A percentile compares a stretch with the other conserved stretches of the same genome.
Evolutionary conservation across 2,888 invertebrate species (phyloP).

Genomic region (Bibio marci): DNA sequence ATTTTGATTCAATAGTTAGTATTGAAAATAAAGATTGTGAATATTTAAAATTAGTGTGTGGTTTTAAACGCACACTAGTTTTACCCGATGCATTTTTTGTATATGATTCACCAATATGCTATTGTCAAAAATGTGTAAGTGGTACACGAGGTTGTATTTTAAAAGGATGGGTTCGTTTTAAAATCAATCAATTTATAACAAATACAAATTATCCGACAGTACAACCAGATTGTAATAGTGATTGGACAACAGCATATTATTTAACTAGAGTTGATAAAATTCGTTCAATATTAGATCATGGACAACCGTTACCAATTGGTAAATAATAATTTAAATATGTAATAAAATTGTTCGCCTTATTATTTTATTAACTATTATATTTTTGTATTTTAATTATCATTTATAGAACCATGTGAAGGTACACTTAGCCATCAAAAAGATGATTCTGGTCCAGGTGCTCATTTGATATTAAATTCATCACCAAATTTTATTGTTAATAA

Average conservation of each 20-base stretch:
- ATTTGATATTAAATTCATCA: slow-evolving; percentile 24
- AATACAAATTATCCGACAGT: slow-evolving; percentile 16
- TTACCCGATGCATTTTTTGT: slow-evolving; percentile 27
- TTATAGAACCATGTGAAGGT: slow-evolving; percentile 4
- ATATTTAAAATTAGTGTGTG: slow-evolving; percentile 25
- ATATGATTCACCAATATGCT: slow-evolving; percentile 21
- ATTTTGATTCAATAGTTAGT: too few relatives aligned
- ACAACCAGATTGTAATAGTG: slow-evolving; percentile 13
- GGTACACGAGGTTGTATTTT: neutral
- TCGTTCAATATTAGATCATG: slow-evolving; percentile 27
- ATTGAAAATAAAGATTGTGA: slow-evolving; percentile 27
- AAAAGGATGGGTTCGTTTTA: slow-evolving; percentile 27
- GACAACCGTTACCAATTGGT: slow-evolving; percentile 24
- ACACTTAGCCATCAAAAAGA: slow-evolving; percentile 19
- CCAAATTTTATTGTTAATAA: slow-evolving; percentile 19
- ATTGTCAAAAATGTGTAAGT: slow-evolving; percentile 15
- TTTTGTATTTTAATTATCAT: neutral
- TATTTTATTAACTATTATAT: too few relatives aligned
- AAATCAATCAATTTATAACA: slow-evolving; percentile 25
- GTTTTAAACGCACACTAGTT: slow-evolving; percentile 25
- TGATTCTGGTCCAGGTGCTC: slow-evolving; percentile 22
- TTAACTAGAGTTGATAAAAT: slow-evolving; percentile 29
- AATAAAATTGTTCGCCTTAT: too few relatives aligned
- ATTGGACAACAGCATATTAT: slow-evolving; percentile 27
- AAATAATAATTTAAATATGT: neutral